Conservation (phyloP, 1,140 invertebrate species). For the Harpegnathos saltator region DNA sequence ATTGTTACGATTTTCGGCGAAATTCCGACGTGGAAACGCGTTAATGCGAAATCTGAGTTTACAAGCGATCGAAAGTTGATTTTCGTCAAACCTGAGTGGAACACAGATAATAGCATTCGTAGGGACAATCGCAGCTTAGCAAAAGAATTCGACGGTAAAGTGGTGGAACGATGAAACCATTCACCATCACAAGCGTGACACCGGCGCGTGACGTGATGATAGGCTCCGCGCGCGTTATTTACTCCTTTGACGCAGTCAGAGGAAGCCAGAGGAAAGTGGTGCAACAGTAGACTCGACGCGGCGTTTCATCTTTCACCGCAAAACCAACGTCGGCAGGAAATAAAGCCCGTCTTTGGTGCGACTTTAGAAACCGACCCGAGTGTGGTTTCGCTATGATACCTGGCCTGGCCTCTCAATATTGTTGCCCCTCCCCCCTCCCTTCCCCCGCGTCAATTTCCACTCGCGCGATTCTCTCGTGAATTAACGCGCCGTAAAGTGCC, state of each 20-base stretch:
- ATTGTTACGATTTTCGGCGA: too few species aligned
- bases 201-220: conserved; percentile 5
- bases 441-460: too few species aligned
- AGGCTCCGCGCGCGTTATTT: conserved; percentile 70
- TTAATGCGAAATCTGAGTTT: too few species aligned
- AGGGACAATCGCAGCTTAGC: background rate
- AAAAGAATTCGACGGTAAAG: background rate
- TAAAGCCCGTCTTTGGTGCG: conserved; percentile 57
- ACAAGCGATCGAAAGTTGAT: too few species aligned
- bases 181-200: conserved; percentile 46
- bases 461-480: background rate
- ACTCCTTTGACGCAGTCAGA: conserved; percentile 57
- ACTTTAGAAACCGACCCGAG: conserved; percentile 61
- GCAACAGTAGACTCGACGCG: conserved; percentile 65
- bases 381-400: conserved; percentile 53
- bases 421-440: background rate
- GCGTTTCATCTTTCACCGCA: conserved; percentile 76
- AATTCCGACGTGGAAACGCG: too few species aligned
- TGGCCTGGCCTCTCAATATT: background rate
- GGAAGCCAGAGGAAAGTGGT: conserved; percentile 74
- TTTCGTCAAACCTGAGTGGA: too few species aligned
- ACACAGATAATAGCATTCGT: too few species aligned
- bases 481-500: background rate
- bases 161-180: conserved; percentile 9
- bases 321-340: conserved; percentile 70